Percentiles rank a stretch among this genome's conserved stretches.
Evolutionary conservation across 2,888 invertebrate species (phyloP).

Genomic region (Helobdella robusta): DNA sequence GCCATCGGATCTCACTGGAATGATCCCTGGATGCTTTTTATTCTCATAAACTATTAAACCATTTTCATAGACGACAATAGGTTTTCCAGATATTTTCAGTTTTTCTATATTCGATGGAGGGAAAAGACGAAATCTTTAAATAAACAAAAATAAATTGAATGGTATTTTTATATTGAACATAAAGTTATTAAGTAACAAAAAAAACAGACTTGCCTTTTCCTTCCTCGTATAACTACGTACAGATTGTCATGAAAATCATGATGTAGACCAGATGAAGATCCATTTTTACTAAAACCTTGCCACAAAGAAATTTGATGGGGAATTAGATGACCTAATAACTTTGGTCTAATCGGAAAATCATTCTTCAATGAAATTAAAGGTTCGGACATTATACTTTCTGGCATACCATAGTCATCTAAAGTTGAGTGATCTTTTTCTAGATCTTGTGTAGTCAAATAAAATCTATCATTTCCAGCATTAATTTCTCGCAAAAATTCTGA

Average conservation of each 20-base stretch:
- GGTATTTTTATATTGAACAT: neutral
- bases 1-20: constrained; percentile 29
- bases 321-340: constrained; percentile 25
- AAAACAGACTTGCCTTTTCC: constrained; percentile 18
- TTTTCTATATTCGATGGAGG: constrained; percentile 24
- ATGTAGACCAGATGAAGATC: constrained; percentile 31
- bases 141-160: neutral
- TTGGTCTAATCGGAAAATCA: constrained; percentile 29
- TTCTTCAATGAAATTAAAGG: constrained; percentile 21
- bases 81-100: constrained; percentile 23
- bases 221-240: constrained; percentile 30
- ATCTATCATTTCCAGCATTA: constrained; percentile 14
- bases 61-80: constrained; percentile 27
- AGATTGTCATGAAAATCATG: constrained; percentile 33
- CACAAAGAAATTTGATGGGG: constrained; percentile 31
- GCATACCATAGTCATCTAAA: constrained; percentile 29
- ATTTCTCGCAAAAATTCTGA: constrained; percentile 24
- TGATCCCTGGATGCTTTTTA: neutral
- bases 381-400: constrained; percentile 23
- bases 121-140: constrained; percentile 28
- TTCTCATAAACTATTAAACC: constrained; percentile 30
- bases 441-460: constrained; percentile 32
- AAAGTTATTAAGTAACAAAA: neutral
- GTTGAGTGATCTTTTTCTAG: constrained; percentile 28
- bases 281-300: constrained; percentile 27